Evolutionary conservation across 2,888 invertebrate genomes (phyloP), one percentile per base, ranked within the genome.

Genomic region (Ephialtes manifestator): DNA sequence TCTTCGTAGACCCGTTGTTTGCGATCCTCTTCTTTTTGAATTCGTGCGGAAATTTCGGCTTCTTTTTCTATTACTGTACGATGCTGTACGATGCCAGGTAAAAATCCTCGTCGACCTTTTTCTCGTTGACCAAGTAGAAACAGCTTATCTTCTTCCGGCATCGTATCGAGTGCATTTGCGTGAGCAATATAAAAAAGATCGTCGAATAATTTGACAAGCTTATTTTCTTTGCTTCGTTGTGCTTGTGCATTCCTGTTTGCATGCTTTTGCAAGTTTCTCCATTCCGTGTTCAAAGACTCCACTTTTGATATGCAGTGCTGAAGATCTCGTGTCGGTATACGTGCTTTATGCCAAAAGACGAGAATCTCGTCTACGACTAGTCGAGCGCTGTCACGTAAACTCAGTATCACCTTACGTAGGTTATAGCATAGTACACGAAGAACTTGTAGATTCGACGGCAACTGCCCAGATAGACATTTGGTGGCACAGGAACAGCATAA

Each of bases 381-480:
- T 46, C n/a, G n/a, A 20, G 35, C 39, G 39, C 55, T 53, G 48
- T 74, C 74, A 74, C 31, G 55, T 74, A 58, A 35, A 53, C 31
- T 74, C 35, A 39, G 35, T 46, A 55, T 74, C n/a, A 24, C 31
- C 20, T 58, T 48, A 13, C 74, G 74, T 43, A 58, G 55, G 35
- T 74, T 51, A 53, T 53, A 48, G 31, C 53, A 74, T 58, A 74
- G 46, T 18, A 74, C 28, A 43, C 60, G 20, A 18, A 74, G 39
- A 13, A 53, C 53, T 74, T 74, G 74, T 58, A 55, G 46, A n/a
- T 55, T 74, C n/a, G 74, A 74, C 13, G 74, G 74, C 4, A 74
- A 55, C 18, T 74, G 55, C n/a, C n/a, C n/a, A n/a, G n/a, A n/a
- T n/a, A n/a, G n/a, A n/a, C n/a, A n/a, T n/a, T n/a, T n/a, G n/a